Percentiles rank a stretch among this genome's conserved stretches.
phyloP scores from a whole-genome alignment of 1,140 invertebrate genomes.

The Mercenaria mercenaria region DNA sequence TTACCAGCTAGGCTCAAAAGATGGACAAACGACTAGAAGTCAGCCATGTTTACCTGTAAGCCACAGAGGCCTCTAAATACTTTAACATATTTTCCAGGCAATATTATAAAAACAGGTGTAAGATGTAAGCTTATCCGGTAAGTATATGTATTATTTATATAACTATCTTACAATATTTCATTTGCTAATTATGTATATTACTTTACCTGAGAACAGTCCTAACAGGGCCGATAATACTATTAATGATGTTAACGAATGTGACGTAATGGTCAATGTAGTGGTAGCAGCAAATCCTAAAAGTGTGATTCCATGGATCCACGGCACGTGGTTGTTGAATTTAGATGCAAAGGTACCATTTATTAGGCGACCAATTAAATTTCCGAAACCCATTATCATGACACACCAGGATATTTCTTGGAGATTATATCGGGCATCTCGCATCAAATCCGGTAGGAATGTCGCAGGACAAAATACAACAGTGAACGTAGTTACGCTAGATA shows the following conservation, averaged over 20 bases:
- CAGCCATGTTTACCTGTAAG: too few relatives aligned
- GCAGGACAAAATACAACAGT: neutral
- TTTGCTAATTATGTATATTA: neutral
- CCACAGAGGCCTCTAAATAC: too few relatives aligned
- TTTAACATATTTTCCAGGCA: too few relatives aligned
- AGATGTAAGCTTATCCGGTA: too few relatives aligned
- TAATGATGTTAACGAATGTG: neutral
- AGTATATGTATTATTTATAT: too few relatives aligned
- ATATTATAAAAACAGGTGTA: too few relatives aligned
- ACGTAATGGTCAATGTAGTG: too few relatives aligned
- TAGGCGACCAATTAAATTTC: neutral
- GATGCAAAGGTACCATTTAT: neutral
- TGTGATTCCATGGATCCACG: neutral
- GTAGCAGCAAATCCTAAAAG: neutral
- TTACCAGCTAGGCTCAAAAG: too few relatives aligned
- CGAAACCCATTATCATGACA: constrained; percentile 9
- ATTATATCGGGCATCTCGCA: neutral
- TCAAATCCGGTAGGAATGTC: constrained; percentile 15
- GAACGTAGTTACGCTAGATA: neutral
- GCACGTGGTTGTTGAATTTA: neutral
- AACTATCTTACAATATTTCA: too few relatives aligned
- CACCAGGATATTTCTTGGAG: neutral
- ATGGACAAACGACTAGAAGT: neutral
- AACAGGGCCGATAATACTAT: neutral
- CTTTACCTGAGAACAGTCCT: neutral